These are phyloP conservation scores for Paratrypauchen microcephalus DNA, from an alignment of 2,797 vertebrate genomes.

Conservation along the genomic window DNA sequence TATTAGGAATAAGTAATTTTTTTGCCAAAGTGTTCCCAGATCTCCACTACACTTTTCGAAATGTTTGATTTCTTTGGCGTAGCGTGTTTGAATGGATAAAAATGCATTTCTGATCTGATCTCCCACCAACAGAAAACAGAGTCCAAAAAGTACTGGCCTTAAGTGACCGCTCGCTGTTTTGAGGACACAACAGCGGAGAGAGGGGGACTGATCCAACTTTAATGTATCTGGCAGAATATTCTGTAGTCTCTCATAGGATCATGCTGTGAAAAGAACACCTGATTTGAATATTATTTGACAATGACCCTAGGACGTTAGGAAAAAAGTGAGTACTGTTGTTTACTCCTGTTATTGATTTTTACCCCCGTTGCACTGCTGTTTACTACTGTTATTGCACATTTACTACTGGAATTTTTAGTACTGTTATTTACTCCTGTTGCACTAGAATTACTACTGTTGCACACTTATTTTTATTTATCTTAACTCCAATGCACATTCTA, in stretches of 20 bases:
- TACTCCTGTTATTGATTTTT: too few relatives aligned
- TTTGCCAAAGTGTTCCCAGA: neutral
- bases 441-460: too few relatives aligned
- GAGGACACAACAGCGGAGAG: neutral
- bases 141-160: slow-evolving; percentile 2
- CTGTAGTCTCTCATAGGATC: neutral
- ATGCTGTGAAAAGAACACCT: neutral
- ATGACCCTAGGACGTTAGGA: neutral
- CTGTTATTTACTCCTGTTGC: too few relatives aligned
- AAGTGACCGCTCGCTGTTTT: neutral
- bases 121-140: neutral
- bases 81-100: neutral
- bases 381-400: too few relatives aligned
- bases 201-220: neutral
- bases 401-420: too few relatives aligned
- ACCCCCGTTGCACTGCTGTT: too few relatives aligned
- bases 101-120: neutral
- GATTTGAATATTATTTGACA: neutral
- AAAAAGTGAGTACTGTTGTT: too few relatives aligned
- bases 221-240: neutral
- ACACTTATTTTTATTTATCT: too few relatives aligned
- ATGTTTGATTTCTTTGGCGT: neutral
- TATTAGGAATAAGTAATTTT: neutral
- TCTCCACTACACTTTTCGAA: neutral
- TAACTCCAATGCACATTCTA: too few relatives aligned